A percentile compares a stretch with the other conserved stretches of the same genome.
phyloP scores from a whole-genome alignment of 2,888 invertebrate species.

The Aromia moschata region DNA sequence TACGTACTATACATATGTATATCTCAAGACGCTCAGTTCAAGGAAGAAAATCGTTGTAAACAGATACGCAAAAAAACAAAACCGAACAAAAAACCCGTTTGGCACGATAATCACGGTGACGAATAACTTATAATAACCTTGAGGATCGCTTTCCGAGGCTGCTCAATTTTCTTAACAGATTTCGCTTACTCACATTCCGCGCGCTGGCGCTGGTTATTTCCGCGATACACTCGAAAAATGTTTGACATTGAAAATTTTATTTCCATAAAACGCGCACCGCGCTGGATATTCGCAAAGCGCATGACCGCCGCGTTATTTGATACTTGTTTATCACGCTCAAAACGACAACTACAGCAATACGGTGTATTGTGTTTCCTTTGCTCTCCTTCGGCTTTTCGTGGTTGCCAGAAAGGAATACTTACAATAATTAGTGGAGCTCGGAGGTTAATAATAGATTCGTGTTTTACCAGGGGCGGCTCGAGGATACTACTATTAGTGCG shows the following conservation, averaged over 20 bases:
- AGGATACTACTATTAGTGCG: too few relatives aligned
- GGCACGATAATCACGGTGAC: neutral
- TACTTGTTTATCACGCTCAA: neutral
- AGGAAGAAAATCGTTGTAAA: neutral
- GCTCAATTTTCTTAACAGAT: neutral
- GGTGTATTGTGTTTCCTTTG: neutral
- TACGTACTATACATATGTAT: neutral
- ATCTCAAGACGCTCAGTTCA: neutral
- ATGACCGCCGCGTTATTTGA: neutral
- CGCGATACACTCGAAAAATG: conserved; percentile 1
- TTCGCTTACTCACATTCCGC: neutral
- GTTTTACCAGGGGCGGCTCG: too few relatives aligned
- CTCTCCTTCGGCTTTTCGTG: neutral
- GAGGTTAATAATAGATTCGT: too few relatives aligned
- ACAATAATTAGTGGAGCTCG: too few relatives aligned
- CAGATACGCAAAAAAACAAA: neutral
- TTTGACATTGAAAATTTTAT: conserved; percentile 1
- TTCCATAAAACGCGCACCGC: neutral
- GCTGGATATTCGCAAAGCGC: neutral
- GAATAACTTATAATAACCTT: neutral
- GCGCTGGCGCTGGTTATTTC: too few relatives aligned
- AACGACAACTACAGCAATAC: neutral
- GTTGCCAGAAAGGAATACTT: too few relatives aligned
- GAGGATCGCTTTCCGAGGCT: neutral
- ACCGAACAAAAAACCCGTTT: neutral